These are phyloP conservation scores for Cataglyphis albicans DNA, from an alignment of 2,888 invertebrate species.

Conservation along the genomic window DNA sequence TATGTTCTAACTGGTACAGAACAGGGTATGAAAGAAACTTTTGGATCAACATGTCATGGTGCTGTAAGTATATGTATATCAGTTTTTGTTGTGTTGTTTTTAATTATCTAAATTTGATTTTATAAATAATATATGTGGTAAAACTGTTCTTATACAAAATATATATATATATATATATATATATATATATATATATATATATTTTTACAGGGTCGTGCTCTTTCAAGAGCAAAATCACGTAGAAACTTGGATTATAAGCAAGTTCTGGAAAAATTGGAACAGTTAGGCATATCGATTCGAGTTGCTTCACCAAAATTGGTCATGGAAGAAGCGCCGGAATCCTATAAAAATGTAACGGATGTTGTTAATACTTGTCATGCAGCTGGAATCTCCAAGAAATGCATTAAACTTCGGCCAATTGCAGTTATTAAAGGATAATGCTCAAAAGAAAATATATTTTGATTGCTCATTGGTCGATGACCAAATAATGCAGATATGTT, in stretches of 20 bases:
- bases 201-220: conserved; percentile 93
- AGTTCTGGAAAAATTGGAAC: conserved; percentile 94
- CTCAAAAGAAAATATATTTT: conserved; percentile 7
- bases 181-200: conserved; percentile 22
- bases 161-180: conserved; percentile 37
- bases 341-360: conserved; percentile 99
- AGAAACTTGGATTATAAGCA: conserved; percentile 97
- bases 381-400: conserved; percentile 98
- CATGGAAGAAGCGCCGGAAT: conserved; percentile 99
- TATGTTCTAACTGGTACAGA: conserved; percentile 99
- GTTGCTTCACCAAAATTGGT: conserved; percentile 99
- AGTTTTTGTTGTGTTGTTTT: background rate
- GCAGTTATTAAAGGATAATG: conserved; percentile 97
- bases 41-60: conserved; percentile 99
- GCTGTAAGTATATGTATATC: conserved; percentile 89
- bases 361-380: conserved; percentile 99
- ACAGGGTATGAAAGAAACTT: conserved; percentile 98
- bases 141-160: background rate
- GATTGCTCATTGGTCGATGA: background rate
- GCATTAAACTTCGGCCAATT: conserved; percentile 98
- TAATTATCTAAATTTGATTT: conserved; percentile 9
- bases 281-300: conserved; percentile 96
- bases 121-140: conserved; percentile 1
- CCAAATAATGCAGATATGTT: background rate
- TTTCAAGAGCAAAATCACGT: conserved; percentile 98